A percentile compares a stretch with the other conserved stretches of the same genome.
phyloP scores from a whole-genome alignment of 2,113 vertebrate genomes.

The Echinops telfairi region DNA sequence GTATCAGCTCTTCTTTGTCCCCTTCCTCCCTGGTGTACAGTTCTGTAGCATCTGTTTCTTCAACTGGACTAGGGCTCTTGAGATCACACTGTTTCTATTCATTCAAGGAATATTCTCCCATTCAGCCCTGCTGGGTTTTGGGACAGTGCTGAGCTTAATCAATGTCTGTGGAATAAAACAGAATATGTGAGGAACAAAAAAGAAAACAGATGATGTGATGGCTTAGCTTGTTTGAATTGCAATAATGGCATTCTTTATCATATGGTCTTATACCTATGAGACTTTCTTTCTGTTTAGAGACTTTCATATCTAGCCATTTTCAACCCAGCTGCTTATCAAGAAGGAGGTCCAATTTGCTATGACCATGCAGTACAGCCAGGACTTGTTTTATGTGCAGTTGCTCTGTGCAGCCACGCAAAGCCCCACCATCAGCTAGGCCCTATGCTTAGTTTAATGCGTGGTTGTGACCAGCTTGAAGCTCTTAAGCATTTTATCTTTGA shows the following conservation, averaged over 20 bases:
- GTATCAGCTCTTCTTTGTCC: too few relatives aligned
- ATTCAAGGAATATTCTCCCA: background rate
- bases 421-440: background rate
- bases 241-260: background rate
- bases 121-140: background rate
- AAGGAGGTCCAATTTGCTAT: background rate
- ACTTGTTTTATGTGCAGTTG: background rate
- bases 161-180: background rate
- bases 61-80: background rate
- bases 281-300: too few relatives aligned
- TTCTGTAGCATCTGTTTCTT: background rate
- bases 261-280: too few relatives aligned
- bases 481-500: background rate
- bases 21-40: background rate
- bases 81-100: background rate
- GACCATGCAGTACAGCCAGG: background rate
- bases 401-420: background rate
- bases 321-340: background rate
- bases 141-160: background rate
- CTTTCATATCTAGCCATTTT: slow-evolving; percentile 16
- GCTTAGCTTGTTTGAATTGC: background rate
- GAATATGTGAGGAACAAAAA: background rate
- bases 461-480: background rate
- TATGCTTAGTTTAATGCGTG: background rate
- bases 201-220: background rate